phyloP scores from a whole-genome alignment of 2,797 vertebrate species.

The Tauraco hartlaubi region DNA sequence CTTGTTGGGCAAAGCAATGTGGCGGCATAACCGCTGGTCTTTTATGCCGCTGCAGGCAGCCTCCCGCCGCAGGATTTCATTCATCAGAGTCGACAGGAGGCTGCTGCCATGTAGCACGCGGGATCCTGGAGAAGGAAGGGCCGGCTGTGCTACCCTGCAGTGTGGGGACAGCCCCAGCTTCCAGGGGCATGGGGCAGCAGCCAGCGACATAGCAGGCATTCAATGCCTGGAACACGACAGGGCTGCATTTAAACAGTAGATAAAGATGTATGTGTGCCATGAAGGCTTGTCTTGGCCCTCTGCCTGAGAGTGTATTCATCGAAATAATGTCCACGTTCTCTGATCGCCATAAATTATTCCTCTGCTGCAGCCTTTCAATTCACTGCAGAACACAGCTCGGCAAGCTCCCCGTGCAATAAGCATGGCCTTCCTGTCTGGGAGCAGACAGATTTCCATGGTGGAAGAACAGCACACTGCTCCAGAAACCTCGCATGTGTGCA shows the following conservation, averaged over 20 bases:
- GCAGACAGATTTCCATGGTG: background rate
- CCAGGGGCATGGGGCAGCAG: background rate
- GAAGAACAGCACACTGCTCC: background rate
- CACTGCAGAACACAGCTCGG: background rate
- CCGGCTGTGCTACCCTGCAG: background rate
- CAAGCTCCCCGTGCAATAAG: background rate
- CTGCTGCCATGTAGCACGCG: background rate
- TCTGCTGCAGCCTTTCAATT: conserved; percentile 10
- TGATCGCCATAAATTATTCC: background rate
- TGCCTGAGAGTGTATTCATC: background rate
- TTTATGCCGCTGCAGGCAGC: background rate
- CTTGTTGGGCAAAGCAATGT: fast-evolving
- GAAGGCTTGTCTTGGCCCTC: background rate
- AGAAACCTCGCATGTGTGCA: background rate
- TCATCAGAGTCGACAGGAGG: background rate
- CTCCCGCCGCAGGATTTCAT: background rate
- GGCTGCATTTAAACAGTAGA: background rate
- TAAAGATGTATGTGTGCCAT: background rate
- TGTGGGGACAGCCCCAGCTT: background rate
- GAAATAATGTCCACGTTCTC: background rate
- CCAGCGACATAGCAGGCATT: background rate
- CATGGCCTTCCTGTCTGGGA: background rate
- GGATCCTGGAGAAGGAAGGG: background rate
- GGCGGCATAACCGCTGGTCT: background rate
- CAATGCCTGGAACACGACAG: background rate